phyloP scores from a whole-genome alignment of 30 jellyfish, hydroid and myxozoan genomes.

The Nemopilema nomurai region DNA sequence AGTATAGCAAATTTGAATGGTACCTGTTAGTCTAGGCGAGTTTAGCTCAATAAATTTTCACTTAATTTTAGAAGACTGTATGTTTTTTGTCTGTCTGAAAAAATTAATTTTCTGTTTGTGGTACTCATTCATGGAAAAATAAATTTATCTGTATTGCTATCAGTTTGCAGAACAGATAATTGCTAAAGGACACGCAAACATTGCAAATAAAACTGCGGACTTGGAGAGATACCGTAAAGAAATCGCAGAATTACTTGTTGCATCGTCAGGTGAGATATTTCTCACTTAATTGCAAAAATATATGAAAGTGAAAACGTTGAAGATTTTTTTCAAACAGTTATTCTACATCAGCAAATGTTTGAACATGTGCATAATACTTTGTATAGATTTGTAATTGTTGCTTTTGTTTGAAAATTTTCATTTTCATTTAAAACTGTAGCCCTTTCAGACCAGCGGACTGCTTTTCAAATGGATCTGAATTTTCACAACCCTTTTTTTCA shows the following conservation, averaged over 20 bases:
- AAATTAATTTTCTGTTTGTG: not conserved
- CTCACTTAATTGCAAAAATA: not conserved
- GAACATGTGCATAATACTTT: not conserved
- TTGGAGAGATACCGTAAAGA: not conserved
- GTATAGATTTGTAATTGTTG: not conserved
- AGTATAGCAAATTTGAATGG: not conserved
- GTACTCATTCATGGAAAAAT: not conserved
- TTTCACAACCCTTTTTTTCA: not conserved
- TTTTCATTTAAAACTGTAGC: not conserved
- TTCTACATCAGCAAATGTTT: not conserved
- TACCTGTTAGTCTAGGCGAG: not conserved
- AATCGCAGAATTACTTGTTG: constrained; percentile 4
- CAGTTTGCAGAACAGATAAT: not conserved
- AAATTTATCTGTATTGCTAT: not conserved
- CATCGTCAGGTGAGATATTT: constrained; percentile 8
- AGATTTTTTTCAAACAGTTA: not conserved
- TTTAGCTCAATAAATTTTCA: not conserved
- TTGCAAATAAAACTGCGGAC: not conserved
- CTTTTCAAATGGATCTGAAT: not conserved
- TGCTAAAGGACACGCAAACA: not conserved
- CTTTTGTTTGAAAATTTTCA: not conserved
- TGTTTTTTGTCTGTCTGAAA: not conserved
- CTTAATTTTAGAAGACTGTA: not conserved
- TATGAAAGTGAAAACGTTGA: not conserved
- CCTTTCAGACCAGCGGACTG: not conserved